phyloP scores from a whole-genome alignment of 2,888 invertebrate species.

The Linnaemya vulpina region DNA sequence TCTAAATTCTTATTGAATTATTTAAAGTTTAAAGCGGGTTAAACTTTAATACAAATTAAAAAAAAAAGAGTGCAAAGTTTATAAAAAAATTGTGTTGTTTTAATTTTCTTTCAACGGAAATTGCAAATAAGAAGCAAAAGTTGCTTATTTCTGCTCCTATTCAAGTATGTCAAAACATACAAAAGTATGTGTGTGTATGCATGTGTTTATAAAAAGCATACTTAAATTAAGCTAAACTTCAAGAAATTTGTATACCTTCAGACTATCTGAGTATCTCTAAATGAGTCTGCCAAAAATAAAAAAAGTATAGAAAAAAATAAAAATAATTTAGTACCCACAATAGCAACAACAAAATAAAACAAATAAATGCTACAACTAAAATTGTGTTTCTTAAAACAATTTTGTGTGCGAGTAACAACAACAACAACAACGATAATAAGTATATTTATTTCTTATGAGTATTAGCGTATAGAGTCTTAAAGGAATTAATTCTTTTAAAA shows the following conservation, averaged over 20 bases:
- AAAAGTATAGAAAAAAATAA: constrained; percentile 25
- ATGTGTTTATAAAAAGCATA: constrained; percentile 21
- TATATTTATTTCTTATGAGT: constrained; percentile 40
- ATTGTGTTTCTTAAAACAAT: constrained; percentile 47
- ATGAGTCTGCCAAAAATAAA: constrained; percentile 54
- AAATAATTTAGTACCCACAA: constrained; percentile 38
- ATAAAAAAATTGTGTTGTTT: not conserved
- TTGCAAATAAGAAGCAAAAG: constrained; percentile 51
- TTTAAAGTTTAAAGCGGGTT: not conserved
- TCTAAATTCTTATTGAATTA: constrained; percentile 3
- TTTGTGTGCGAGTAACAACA: constrained; percentile 64
- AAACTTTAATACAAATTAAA: not conserved
- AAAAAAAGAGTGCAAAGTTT: constrained; percentile 11
- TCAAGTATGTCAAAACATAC: constrained; percentile 15
- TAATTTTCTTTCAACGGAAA: constrained; percentile 57
- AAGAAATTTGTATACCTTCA: constrained; percentile 12
- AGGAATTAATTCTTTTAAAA: constrained; percentile 47
- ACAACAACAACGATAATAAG: constrained; percentile 56
- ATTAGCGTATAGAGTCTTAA: constrained; percentile 28
- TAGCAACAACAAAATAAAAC: constrained; percentile 8
- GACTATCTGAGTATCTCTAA: not conserved
- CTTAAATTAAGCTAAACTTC: constrained; percentile 44
- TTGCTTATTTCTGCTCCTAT: constrained; percentile 45
- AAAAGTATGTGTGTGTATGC: too few relatives aligned
- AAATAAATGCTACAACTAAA: constrained; percentile 52